phyloP scores from a whole-genome alignment of 2,888 invertebrate genomes.

The Tinea trinotella region DNA sequence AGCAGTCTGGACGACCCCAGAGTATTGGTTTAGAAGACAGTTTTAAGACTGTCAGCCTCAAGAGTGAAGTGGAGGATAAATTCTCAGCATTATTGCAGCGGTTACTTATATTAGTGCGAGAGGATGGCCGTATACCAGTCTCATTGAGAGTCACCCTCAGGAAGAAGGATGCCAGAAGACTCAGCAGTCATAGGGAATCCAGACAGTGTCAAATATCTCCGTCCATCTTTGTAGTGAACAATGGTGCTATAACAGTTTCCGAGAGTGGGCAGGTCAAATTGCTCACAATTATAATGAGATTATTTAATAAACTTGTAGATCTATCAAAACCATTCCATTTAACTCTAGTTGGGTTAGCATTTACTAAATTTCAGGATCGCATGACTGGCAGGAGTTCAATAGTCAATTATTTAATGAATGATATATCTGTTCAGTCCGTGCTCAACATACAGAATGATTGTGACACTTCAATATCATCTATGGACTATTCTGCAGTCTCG shows the following conservation, averaged over 20 bases:
- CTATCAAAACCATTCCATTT: slow-evolving; percentile 83
- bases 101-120: slow-evolving; percentile 78
- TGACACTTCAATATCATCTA: slow-evolving; percentile 57
- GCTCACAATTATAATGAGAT: slow-evolving; percentile 78
- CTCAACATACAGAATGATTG: slow-evolving; percentile 75
- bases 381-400: slow-evolving; percentile 80
- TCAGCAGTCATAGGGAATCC: slow-evolving; percentile 80
- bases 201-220: slow-evolving; percentile 82
- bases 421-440: slow-evolving; percentile 84
- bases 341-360: slow-evolving; percentile 84
- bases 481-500: slow-evolving; percentile 63
- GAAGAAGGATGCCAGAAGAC: slow-evolving; percentile 78
- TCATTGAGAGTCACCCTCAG: slow-evolving; percentile 82
- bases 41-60: slow-evolving; percentile 80
- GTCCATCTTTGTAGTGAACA: slow-evolving; percentile 71
- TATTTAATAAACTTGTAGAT: slow-evolving; percentile 82
- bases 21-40: slow-evolving; percentile 87
- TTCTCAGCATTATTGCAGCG: slow-evolving; percentile 78
- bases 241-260: slow-evolving; percentile 60
- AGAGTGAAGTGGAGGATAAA: slow-evolving; percentile 81
- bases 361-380: slow-evolving; percentile 84
- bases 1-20: slow-evolving; percentile 82
- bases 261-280: slow-evolving; percentile 76
- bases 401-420: slow-evolving; percentile 81
- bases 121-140: slow-evolving; percentile 85